Evolutionary conservation across 2,888 invertebrate genomes (phyloP).

Genomic region (Acutogordius australiensis): DNA sequence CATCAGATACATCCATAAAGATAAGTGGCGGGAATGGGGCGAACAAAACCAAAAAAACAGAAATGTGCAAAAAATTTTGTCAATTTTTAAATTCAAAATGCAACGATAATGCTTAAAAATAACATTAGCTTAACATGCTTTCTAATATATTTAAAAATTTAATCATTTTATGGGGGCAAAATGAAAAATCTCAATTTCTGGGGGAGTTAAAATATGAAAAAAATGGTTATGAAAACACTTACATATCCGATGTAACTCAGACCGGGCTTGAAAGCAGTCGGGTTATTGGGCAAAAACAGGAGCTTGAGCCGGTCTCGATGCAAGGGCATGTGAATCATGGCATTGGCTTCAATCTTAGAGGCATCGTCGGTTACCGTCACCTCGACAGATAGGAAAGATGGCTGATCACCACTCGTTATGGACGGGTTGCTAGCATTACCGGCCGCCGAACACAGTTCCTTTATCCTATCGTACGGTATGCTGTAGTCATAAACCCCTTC

Average conservation of each 20-base stretch:
- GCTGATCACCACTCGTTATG: too few species aligned
- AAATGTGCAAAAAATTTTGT: background rate
- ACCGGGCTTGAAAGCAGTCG: background rate
- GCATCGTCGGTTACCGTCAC: background rate
- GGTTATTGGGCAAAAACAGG: background rate
- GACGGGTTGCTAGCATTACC: too few species aligned
- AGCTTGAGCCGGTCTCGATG: background rate
- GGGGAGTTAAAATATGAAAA: too few species aligned
- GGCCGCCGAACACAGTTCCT: background rate
- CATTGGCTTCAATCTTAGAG: background rate
- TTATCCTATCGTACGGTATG: background rate
- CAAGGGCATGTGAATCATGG: background rate
- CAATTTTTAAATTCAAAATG: background rate
- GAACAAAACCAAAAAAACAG: too few species aligned
- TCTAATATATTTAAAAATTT: background rate
- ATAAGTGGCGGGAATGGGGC: too few species aligned
- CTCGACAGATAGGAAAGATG: background rate
- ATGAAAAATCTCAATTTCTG: too few species aligned
- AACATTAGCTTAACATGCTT: background rate
- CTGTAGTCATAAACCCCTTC: background rate
- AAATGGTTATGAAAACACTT: too few species aligned
- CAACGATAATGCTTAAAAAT: too few species aligned
- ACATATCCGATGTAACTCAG: background rate
- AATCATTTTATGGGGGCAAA: background rate
- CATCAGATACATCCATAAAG: too few species aligned